A percentile compares a stretch with the other conserved stretches of the same genome.
These are phyloP conservation scores for Archips xylosteana DNA, from an alignment of 2,888 invertebrate genomes.

Conservation along the genomic window DNA sequence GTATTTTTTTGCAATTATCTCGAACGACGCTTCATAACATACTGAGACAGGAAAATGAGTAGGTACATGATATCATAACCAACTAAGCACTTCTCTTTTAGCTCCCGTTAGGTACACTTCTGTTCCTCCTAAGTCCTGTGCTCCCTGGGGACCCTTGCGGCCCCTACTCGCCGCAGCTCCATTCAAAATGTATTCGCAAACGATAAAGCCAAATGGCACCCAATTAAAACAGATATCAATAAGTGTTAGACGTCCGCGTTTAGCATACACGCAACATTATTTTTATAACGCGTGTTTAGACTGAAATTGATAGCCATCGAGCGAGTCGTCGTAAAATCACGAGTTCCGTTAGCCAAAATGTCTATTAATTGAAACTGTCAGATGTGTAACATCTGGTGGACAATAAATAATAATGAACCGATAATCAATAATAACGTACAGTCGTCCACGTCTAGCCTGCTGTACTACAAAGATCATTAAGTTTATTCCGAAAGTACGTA, in stretches of 20 bases:
- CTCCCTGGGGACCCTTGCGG: constrained; percentile 43
- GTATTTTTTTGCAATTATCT: too few species aligned
- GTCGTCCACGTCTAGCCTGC: not conserved
- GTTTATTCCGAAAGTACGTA: too few species aligned
- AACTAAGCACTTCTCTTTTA: too few species aligned
- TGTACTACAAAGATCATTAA: not conserved
- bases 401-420: constrained; percentile 39
- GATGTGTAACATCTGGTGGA: constrained; percentile 33
- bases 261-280: constrained; percentile 12
- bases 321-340: constrained; percentile 22
- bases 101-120: too few species aligned
- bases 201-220: constrained; percentile 41
- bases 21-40: too few species aligned
- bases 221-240: constrained; percentile 37
- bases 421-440: constrained; percentile 35
- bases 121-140: too few species aligned
- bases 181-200: constrained; percentile 39
- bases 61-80: too few species aligned
- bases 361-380: constrained; percentile 39
- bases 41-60: too few species aligned
- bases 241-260: constrained; percentile 37
- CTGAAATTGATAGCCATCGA: constrained; percentile 11
- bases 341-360: constrained; percentile 37
- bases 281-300: constrained; percentile 18
- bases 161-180: constrained; percentile 16